Evolutionary conservation across 2,797 vertebrate species (phyloP).

Genomic region (Cyclura pinguis): DNA sequence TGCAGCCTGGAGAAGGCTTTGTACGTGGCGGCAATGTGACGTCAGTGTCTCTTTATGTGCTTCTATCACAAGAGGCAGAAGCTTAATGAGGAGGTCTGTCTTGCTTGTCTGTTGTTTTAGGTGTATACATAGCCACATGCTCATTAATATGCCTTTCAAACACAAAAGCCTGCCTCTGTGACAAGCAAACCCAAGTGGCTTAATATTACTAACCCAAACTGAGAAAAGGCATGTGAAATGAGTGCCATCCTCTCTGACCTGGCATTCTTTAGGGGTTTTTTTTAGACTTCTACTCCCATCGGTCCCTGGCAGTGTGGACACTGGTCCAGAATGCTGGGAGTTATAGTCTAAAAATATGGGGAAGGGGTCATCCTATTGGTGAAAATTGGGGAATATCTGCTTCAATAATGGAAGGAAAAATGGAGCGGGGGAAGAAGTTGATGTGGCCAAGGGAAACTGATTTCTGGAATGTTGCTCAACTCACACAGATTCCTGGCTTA

Average conservation of each 20-base stretch:
- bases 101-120: slow-evolving; percentile 31
- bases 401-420: neutral
- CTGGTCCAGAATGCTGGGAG: neutral
- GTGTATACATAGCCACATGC: slow-evolving; percentile 20
- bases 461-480: neutral
- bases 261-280: neutral
- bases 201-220: neutral
- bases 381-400: neutral
- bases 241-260: neutral
- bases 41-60: slow-evolving; percentile 54
- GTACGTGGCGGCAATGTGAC: slow-evolving; percentile 45
- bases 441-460: neutral
- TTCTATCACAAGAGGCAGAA: slow-evolving; percentile 51
- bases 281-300: neutral
- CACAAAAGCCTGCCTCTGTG: slow-evolving; percentile 22
- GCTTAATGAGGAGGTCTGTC: slow-evolving; percentile 61
- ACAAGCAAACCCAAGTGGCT: slow-evolving; percentile 9
- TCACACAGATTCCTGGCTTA: neutral
- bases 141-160: slow-evolving; percentile 12
- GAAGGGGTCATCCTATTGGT: neutral
- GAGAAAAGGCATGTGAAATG: neutral
- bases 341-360: neutral
- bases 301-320: neutral
- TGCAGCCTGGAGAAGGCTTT: slow-evolving; percentile 58
- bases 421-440: no score